These are phyloP conservation scores for Ditylenchus weischeri DNA, from an alignment of 2,888 invertebrate genomes.

Conservation along the genomic window DNA sequence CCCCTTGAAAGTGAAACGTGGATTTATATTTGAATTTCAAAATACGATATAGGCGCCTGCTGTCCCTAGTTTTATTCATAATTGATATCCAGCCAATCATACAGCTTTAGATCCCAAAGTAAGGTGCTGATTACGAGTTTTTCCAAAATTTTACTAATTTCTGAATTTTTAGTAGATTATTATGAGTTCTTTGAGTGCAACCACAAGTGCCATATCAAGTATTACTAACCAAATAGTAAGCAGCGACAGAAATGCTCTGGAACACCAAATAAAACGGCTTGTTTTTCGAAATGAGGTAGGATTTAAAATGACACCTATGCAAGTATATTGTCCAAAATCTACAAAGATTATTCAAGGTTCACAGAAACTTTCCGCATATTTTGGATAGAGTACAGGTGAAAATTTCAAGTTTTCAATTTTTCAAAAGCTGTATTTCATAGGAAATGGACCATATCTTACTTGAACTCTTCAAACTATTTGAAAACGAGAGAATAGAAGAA, in stretches of 20 bases:
- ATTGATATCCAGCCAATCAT: too few relatives aligned
- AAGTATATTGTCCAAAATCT: too few relatives aligned
- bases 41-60: too few relatives aligned
- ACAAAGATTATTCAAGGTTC: background rate
- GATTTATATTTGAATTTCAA: too few relatives aligned
- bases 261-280: conserved; percentile 6
- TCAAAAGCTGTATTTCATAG: conserved; percentile 4
- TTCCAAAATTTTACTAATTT: too few relatives aligned
- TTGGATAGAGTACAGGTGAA: background rate
- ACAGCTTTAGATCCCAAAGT: too few relatives aligned
- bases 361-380: conserved; percentile 7
- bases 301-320: too few relatives aligned
- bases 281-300: conserved; percentile 13
- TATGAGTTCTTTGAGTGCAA: conserved; percentile 1
- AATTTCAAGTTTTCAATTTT: background rate
- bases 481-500: conserved; percentile 23
- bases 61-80: too few relatives aligned
- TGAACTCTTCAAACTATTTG: conserved; percentile 19
- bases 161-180: too few relatives aligned
- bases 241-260: background rate
- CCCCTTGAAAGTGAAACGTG: too few relatives aligned
- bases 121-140: too few relatives aligned
- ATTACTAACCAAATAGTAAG: background rate
- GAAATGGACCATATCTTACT: conserved; percentile 16
- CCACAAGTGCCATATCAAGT: background rate